These are phyloP conservation scores for Pteronotus mesoamericanus DNA, from an alignment of 2,797 vertebrate genomes.

Conservation along the genomic window DNA sequence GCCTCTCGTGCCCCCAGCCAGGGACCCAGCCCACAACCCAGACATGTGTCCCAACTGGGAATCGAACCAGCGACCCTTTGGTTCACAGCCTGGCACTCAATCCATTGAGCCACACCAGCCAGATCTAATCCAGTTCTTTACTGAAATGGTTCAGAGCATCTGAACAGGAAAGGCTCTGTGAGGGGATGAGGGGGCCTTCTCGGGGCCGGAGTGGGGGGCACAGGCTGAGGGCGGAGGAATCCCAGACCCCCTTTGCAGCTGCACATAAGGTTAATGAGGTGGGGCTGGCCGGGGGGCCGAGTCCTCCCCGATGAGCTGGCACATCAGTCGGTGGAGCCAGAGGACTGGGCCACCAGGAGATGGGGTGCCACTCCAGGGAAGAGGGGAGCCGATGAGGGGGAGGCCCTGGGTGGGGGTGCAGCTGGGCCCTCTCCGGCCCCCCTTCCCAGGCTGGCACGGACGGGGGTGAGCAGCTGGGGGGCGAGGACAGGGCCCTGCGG, in stretches of 20 bases:
- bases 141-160: neutral
- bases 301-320: neutral
- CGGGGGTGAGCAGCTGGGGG: neutral
- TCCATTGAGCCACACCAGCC: no score
- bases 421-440: no score
- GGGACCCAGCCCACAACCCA: no score
- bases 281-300: neutral
- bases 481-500: neutral
- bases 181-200: neutral
- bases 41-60: no score
- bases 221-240: neutral
- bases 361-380: neutral
- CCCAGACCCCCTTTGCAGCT: neutral
- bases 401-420: neutral
- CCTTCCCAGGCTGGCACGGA: no score
- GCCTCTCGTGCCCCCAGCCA: no score
- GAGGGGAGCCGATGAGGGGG: neutral
- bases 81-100: no score
- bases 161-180: neutral
- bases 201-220: neutral
- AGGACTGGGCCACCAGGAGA: neutral
- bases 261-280: neutral
- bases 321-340: neutral
- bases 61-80: no score
- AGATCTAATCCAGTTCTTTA: neutral